A percentile compares a stretch with the other conserved stretches of the same genome.
Evolutionary conservation across 2,888 invertebrate genomes (phyloP).

Genomic region (Orthonevra nobilis): DNA sequence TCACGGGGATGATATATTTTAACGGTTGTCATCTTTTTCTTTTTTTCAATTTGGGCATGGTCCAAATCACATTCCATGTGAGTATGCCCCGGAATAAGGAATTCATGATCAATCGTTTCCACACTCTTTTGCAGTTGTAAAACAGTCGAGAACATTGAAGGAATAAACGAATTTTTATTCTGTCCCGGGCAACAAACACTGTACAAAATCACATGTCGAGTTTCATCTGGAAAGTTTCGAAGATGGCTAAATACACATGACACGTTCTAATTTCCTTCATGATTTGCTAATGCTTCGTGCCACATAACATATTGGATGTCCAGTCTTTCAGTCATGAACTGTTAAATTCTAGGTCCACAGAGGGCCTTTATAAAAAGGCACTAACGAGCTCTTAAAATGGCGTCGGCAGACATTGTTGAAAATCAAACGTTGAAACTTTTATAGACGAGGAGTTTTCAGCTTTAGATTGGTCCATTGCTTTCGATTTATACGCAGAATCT

Average conservation of each 20-base stretch:
- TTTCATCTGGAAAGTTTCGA: constrained; percentile 13
- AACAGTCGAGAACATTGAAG: constrained; percentile 34
- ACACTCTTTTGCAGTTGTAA: background rate
- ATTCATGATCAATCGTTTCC: constrained; percentile 2
- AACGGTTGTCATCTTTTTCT: background rate
- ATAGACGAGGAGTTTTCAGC: background rate
- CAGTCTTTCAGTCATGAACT: constrained; percentile 52
- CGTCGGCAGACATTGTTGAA: constrained; percentile 20
- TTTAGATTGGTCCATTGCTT: background rate
- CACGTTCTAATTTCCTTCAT: constrained; percentile 62
- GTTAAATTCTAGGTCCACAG: constrained; percentile 34
- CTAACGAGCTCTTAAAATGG: constrained; percentile 2
- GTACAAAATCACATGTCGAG: constrained; percentile 56
- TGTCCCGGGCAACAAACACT: constrained; percentile 56
- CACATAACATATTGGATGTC: constrained; percentile 64
- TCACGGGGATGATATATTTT: too few relatives aligned
- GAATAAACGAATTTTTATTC: constrained; percentile 56
- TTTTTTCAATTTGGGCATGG: background rate
- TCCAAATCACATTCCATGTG: background rate
- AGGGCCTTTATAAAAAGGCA: constrained; percentile 3
- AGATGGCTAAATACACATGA: constrained; percentile 52
- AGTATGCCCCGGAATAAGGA: background rate
- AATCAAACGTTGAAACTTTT: background rate
- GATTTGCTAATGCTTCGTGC: constrained; percentile 60
- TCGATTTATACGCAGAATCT: background rate